Base-by-base conservation (phyloP, 2,113 vertebrate genomes). In the Hiodon tergisus region DNA sequence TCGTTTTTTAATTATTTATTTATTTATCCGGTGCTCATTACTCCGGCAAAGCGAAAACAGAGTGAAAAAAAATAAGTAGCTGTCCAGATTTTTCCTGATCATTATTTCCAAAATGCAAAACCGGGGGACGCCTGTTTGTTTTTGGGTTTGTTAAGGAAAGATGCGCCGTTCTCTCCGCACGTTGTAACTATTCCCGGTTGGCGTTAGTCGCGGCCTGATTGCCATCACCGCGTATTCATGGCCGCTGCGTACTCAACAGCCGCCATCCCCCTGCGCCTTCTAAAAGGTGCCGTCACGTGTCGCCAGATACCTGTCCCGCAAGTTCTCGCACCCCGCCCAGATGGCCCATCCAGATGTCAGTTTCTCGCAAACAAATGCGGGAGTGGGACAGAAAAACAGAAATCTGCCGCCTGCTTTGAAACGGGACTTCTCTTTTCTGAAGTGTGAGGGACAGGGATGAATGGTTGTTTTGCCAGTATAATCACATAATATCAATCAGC, bases 131-230 rank as follows among this genome's bases (percentile, higher is more conserved):
- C 13, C 53, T 13, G 6, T 47, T 75, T 4, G 51, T 8, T 60
- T 9, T 8, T 2, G 31, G 9, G 5, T 13, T 59, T 58, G 6
- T 58, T 7, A 69, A 68, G 50, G 6, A 52, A 75, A 68, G 50
- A 8, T 66, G 31, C 16, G 58, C 3, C 4, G n/a, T 59, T 11
- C 11, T 31, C 5, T 60, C 60, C 4, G 7, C 50, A 31, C 60
- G 7, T 59, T 3, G 0, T 58, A 6, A 75, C 66, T 78, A 31
- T 6, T 51, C 48, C 70, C 5, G 1, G 48, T 61, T 5, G 55
- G 46, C 75, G 68, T 78, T 78, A 31, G 31, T 78, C 71, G 82
- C 16, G 78, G 74, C 47, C 61, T 14, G 77, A 8, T 57, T 3
- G 4, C 53, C 65, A 8, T 4, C 6, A 46, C 14, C 31, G 31